Base-by-base conservation (phyloP, 2,113 vertebrate species). In the Chaenogobius annularis region DNA sequence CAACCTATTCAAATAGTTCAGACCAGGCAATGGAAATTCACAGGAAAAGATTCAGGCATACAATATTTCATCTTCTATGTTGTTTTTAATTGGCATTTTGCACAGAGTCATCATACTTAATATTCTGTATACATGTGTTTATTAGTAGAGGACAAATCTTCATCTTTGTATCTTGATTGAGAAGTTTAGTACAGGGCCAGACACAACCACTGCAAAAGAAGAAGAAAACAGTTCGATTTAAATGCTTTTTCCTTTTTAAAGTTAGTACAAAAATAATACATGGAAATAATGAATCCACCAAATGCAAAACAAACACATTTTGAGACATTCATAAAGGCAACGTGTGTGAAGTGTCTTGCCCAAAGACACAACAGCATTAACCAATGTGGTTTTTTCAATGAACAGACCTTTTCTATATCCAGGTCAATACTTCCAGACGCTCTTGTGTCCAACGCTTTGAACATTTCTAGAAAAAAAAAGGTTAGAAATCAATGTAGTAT, bases 121-220 rank as follows among this genome's bases (percentile, higher is more conserved):
- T 20, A 40, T 63, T 43, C n/a, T 40, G 17, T 63, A 11, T 8
- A 63, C 19, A 40, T 20, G 19, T 35, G 10, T 10, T 3, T 19
- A 40, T 43, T 40, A 6, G 40, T 20, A 63, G 22, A 1, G 14
- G 12, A 7, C 22, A 58, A 14, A 40, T n/a, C 35, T 37, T 19
- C 7, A 37, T 62, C 59, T 62, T 9, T 63, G 1, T 2, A 65
- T 48, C 10, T 69, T 62, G 13, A 20, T 69, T 44, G 23, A 47
- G 52, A 63, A 7, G 3, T 77, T 64, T 84, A 92, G 74, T 83
- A 64, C 64, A 92, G 82, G 0, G 89, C 88, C 84, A 92, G 80
- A 67, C 89, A 92, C 75, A 91, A 69, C 91, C 91, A 90, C 89
- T 92, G 82, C 7, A 85, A 81, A 44, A 72, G 17, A 12, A 56